phyloP scores from a whole-genome alignment of 2,113 vertebrate genomes.

The Pelecanoides urinatrix region DNA sequence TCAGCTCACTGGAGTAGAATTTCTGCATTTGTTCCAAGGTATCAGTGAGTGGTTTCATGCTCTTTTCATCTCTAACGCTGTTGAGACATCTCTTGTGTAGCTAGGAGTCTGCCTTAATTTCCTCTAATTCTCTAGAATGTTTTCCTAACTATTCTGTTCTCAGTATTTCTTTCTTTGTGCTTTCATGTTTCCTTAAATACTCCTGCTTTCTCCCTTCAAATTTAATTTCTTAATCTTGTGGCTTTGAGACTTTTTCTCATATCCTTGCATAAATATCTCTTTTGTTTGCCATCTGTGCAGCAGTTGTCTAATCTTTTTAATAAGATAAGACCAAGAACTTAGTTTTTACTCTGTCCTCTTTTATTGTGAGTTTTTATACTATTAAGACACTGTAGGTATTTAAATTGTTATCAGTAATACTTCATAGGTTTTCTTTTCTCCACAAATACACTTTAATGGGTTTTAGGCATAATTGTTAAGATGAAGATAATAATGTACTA shows the following conservation, averaged over 20 bases:
- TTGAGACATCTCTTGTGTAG: neutral
- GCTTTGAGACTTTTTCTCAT: neutral
- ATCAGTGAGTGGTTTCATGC: neutral
- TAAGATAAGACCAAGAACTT: conserved; percentile 9
- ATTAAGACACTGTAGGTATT: neutral
- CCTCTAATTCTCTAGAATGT: neutral
- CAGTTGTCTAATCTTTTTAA: conserved; percentile 16
- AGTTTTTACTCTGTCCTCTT: neutral
- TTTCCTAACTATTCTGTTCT: neutral
- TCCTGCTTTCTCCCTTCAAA: neutral
- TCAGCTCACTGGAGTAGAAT: neutral
- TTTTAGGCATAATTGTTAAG: neutral
- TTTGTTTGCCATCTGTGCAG: neutral
- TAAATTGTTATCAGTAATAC: neutral
- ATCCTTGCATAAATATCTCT: conserved; percentile 1
- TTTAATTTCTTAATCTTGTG: conserved; percentile 7
- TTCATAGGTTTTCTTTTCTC: neutral
- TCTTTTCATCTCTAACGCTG: neutral
- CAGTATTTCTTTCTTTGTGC: neutral
- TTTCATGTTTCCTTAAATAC: neutral
- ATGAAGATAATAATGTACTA: neutral
- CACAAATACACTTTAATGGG: neutral
- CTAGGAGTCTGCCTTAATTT: neutral
- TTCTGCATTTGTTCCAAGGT: neutral
- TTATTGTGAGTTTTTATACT: neutral